Evolutionary conservation across 2,888 invertebrate genomes (phyloP), one percentile per base, ranked within the genome.

Genomic region (Argyresthia goedartella): DNA sequence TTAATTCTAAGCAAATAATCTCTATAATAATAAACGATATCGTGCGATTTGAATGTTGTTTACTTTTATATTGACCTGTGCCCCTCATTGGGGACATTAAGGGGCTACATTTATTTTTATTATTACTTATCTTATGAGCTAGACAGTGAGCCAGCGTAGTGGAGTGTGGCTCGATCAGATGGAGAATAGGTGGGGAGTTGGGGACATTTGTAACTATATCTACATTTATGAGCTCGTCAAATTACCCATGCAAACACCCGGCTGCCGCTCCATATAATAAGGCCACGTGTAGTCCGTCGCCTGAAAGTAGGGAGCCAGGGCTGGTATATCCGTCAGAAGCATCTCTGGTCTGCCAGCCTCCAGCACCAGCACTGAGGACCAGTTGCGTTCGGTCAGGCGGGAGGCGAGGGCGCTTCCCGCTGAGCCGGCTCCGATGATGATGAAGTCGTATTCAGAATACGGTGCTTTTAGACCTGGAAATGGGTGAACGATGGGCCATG

Each of bases 231-330:
- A 25, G 25, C 25, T 25, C 6, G 25, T 25, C 54, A n/a, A n/a
- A n/a, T 59, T 57, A 86, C 90, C 89, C 51, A 81, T 75, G 54
- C 93, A 93, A 1, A 91, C 88, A 14, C 81, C 81, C 1, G 82
- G 77, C 60, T 93, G 92, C 0, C 88, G 90, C 60, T 91, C 90
- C 56, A 91, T 90, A 47, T 88, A 88, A 71, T 92, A 93, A 48
- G 89, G 90, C 93, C 93, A 94, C 57, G 92, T 90, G 62, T 90
- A 91, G 45, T 89, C 88, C 0, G 90, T 89, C 44, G 88, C 68
- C 60, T 90, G 90, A 50, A 90, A 88, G 64, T 87, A 88, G 0
- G 88, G 84, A 0, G 88, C 89, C 52, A 90, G 53, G 0, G 85
- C 70, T 0, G 91, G 91, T 4, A 90, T 70, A 53, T 90, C 89